phyloP scores from a whole-genome alignment of 2,888 invertebrate species.

The Drosophila anomelani region DNA sequence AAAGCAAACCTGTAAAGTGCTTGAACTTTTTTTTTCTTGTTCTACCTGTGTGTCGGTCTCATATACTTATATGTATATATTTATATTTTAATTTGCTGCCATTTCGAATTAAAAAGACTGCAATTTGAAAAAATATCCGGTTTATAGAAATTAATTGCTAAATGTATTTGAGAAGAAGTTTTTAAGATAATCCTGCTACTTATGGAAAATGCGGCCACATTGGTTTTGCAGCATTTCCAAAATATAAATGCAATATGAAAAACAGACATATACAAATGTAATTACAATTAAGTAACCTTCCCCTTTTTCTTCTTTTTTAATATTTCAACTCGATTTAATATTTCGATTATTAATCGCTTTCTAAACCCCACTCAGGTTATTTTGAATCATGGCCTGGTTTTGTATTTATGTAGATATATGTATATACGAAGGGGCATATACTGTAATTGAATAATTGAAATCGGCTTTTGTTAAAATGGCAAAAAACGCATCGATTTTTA shows the following conservation, averaged over 20 bases:
- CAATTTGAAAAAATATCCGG: slow-evolving; percentile 18
- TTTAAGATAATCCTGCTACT: not conserved
- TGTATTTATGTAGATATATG: not conserved
- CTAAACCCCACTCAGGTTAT: slow-evolving; percentile 2
- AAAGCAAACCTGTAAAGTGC: slow-evolving; percentile 64
- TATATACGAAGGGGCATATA: slow-evolving; percentile 1
- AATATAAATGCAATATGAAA: too few relatives aligned
- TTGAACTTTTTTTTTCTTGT: slow-evolving; percentile 59
- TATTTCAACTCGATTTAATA: not conserved
- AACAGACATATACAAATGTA: too few relatives aligned
- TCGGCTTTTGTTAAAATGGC: slow-evolving; percentile 42
- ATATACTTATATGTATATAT: slow-evolving; percentile 29
- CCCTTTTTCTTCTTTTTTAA: too few relatives aligned
- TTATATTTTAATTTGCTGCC: slow-evolving; percentile 18
- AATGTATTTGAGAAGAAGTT: not conserved
- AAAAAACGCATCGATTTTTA: slow-evolving; percentile 61
- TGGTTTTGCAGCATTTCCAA: not conserved
- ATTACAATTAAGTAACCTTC: not conserved
- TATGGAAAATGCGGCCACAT: not conserved
- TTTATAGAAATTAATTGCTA: not conserved
- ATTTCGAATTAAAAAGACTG: slow-evolving; percentile 1
- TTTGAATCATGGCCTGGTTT: slow-evolving; percentile 15
- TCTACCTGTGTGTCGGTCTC: slow-evolving; percentile 14
- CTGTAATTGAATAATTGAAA: slow-evolving; percentile 19
- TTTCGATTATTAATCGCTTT: not conserved